Percentiles rank a stretch among this genome's conserved stretches.
Conservation (phyloP, 2,113 vertebrate species). For the Beaufortia kweichowensis region DNA sequence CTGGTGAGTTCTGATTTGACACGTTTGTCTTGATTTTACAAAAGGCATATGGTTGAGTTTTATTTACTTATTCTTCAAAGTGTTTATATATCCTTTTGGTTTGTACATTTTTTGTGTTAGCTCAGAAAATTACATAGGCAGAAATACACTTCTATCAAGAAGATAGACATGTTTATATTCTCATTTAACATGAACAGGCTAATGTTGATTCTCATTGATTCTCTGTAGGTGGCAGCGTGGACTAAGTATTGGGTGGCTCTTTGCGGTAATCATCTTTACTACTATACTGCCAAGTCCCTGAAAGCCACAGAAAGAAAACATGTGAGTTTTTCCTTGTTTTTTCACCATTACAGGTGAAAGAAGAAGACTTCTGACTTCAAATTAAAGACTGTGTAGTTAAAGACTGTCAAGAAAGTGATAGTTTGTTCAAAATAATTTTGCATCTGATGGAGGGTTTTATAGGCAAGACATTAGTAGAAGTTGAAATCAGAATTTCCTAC, state of each 20-base stretch:
- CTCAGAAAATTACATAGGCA: neutral
- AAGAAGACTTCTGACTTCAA: no score
- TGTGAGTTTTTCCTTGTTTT: conserved; percentile 73
- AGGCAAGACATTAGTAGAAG: no score
- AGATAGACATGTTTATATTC: no score
- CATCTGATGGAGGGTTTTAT: no score
- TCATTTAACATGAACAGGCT: neutral
- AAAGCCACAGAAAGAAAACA: conserved; percentile 98
- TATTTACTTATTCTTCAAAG: neutral
- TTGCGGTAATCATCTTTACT: conserved; percentile 90
- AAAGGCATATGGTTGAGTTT: neutral
- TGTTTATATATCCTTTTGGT: conserved; percentile 6
- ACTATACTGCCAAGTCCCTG: conserved; percentile 96
- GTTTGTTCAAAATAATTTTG: no score
- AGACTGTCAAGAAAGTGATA: no score
- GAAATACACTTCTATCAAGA: no score
- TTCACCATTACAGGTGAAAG: no score
- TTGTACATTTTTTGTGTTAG: conserved; percentile 10
- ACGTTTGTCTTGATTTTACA: no score
- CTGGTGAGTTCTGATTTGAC: neutral
- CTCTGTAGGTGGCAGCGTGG: conserved; percentile 90
- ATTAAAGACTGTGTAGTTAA: no score
- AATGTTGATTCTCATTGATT: neutral
- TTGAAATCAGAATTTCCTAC: no score
- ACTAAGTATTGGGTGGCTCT: conserved; percentile 97